Percentiles rank a stretch among this genome's conserved stretches.
phyloP scores from a whole-genome alignment of 2,797 vertebrate species.

The Helostoma temminkii region DNA sequence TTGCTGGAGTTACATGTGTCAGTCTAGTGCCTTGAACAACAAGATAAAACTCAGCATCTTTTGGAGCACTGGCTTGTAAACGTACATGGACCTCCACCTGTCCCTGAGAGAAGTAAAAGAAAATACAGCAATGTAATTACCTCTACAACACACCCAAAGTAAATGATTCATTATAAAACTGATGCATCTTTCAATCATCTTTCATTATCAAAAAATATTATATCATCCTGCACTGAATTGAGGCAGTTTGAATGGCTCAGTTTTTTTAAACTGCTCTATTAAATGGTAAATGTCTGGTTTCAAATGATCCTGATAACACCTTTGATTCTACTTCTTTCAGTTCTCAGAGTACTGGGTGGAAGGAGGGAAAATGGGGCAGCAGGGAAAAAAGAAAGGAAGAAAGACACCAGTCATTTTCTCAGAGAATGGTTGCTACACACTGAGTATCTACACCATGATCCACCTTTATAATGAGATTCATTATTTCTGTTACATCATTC shows the following conservation, averaged over 20 bases:
- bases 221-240: neutral
- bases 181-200: neutral
- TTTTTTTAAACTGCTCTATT: constrained; percentile 1
- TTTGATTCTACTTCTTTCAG: neutral
- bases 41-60: constrained; percentile 74
- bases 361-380: neutral
- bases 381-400: neutral
- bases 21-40: constrained; percentile 74
- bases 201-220: neutral
- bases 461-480: constrained; percentile 30
- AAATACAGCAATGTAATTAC: neutral
- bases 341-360: constrained; percentile 1
- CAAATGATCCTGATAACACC: neutral
- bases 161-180: neutral
- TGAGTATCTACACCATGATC: constrained; percentile 22
- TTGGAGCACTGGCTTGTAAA: constrained; percentile 44
- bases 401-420: constrained; percentile 19
- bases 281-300: neutral
- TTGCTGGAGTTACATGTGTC: constrained; percentile 75
- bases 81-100: constrained; percentile 69
- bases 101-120: constrained; percentile 66
- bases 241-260: neutral
- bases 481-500: constrained; percentile 42
- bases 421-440: constrained; percentile 32
- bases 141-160: neutral